phyloP scores from a whole-genome alignment of 2,113 vertebrate genomes.

The Clinocottus analis region DNA sequence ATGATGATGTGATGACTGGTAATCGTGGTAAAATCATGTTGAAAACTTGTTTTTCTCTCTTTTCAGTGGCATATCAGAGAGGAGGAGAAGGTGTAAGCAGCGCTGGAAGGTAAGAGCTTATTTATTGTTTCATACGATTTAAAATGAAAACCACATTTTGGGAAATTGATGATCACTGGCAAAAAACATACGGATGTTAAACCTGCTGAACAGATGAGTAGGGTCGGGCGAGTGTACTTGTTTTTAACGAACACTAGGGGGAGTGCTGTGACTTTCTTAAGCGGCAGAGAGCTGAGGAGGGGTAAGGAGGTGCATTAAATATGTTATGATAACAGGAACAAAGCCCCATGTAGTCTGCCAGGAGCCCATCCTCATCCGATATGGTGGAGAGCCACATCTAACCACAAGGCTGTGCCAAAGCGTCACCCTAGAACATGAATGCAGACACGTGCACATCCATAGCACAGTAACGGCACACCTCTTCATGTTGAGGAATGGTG shows the following conservation, averaged over 20 bases:
- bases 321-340: slow-evolving; percentile 69
- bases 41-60: slow-evolving; percentile 29
- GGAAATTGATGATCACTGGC: neutral
- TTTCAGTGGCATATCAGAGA: slow-evolving; percentile 97
- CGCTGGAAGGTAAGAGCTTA: slow-evolving; percentile 91
- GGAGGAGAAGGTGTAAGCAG: slow-evolving; percentile 97
- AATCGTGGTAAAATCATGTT: neutral
- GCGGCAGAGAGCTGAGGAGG: slow-evolving; percentile 27
- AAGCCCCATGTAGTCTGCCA: slow-evolving; percentile 66
- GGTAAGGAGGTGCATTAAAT: slow-evolving; percentile 33
- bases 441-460: neutral
- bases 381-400: slow-evolving; percentile 48
- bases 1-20: neutral
- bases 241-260: slow-evolving; percentile 73
- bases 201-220: neutral
- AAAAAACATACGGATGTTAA: neutral
- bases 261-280: slow-evolving; percentile 74
- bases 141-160: neutral
- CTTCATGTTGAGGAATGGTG: slow-evolving; percentile 51
- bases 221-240: slow-evolving; percentile 55
- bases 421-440: slow-evolving; percentile 39
- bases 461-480: slow-evolving; percentile 10
- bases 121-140: neutral
- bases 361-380: slow-evolving; percentile 59
- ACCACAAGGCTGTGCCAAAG: slow-evolving; percentile 78